Evolutionary conservation across 1,140 invertebrate genomes (phyloP).

Genomic region (Diprion similis): DNA sequence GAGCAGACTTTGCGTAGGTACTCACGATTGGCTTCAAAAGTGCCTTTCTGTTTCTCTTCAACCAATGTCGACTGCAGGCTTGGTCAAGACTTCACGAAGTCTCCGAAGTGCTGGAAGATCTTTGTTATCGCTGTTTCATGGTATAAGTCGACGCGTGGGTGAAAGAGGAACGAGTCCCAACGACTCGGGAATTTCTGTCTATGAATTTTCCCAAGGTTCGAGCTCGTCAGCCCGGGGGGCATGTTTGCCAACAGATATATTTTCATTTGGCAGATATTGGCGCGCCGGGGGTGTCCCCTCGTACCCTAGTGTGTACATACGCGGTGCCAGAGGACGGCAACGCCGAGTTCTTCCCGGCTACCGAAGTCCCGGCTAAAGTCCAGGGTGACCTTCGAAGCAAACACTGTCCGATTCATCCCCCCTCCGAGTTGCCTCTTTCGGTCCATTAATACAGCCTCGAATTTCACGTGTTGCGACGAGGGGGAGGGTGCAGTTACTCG

Average conservation of each 20-base stretch:
- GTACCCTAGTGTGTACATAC: conserved; percentile 41
- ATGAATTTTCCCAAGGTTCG: conserved; percentile 23
- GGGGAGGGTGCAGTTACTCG: too few relatives aligned
- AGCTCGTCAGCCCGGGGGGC: conserved; percentile 29
- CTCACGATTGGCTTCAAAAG: too few relatives aligned
- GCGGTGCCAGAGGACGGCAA: conserved; percentile 28
- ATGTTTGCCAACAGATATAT: conserved; percentile 61
- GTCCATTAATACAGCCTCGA: conserved; percentile 59
- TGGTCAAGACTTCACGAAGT: too few relatives aligned
- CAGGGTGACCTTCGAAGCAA: conserved; percentile 39
- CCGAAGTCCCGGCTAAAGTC: background rate
- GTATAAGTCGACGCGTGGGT: too few relatives aligned
- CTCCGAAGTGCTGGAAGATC: too few relatives aligned
- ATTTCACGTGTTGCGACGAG: conserved; percentile 47
- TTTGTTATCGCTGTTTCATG: too few relatives aligned
- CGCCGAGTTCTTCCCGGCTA: conserved; percentile 34
- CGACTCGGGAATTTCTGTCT: background rate
- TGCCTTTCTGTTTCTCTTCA: too few relatives aligned
- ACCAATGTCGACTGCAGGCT: too few relatives aligned
- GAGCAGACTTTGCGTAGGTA: too few relatives aligned
- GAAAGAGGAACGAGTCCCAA: too few relatives aligned
- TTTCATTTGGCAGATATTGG: conserved; percentile 63
- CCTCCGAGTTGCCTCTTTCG: conserved; percentile 15
- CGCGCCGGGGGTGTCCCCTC: conserved; percentile 26
- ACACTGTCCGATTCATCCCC: conserved; percentile 33